Conservation (phyloP, 23 tunicate genomes). For the Halocynthia roretzi region DNA sequence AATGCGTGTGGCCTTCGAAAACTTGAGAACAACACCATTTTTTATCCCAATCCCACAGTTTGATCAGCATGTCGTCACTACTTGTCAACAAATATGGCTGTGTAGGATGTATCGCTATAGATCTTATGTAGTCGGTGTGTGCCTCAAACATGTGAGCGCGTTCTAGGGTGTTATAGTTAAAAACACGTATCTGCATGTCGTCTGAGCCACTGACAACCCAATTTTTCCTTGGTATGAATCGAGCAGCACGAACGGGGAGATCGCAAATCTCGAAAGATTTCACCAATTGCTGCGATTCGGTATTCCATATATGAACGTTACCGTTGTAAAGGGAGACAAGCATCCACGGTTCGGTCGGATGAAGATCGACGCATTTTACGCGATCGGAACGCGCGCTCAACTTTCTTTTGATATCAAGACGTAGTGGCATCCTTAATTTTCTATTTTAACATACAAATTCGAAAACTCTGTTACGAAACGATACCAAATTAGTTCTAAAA, state of each 20-base stretch:
- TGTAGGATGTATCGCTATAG: conserved; percentile 96
- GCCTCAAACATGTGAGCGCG: conserved; percentile 92
- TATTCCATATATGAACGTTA: conserved; percentile 99
- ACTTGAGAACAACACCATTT: conserved; percentile 95
- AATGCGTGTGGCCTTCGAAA: conserved; percentile 99
- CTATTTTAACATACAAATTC: background rate
- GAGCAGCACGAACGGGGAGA: conserved; percentile 92
- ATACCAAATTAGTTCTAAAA: no score
- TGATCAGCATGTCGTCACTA: conserved; percentile 99
- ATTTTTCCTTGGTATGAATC: conserved; percentile 90
- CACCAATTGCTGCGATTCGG: conserved; percentile 59
- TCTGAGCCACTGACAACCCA: conserved; percentile 99
- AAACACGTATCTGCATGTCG: conserved; percentile 95
- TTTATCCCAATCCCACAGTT: conserved; percentile 99
- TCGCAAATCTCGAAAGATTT: conserved; percentile 96
- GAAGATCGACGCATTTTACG: conserved; percentile 95
- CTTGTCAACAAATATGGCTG: conserved; percentile 88
- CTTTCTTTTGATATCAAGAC: conserved; percentile 90
- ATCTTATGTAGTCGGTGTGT: conserved; percentile 97
- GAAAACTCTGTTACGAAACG: no score
- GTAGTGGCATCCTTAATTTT: conserved; percentile 42
- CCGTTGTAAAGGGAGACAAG: conserved; percentile 94
- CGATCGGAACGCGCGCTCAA: conserved; percentile 92
- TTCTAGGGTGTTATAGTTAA: conserved; percentile 97
- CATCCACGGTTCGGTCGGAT: conserved; percentile 99